Evolutionary conservation across 2,888 invertebrate species (phyloP), one percentile per base, ranked within the genome.

Genomic region (Serripes groenlandicus): DNA sequence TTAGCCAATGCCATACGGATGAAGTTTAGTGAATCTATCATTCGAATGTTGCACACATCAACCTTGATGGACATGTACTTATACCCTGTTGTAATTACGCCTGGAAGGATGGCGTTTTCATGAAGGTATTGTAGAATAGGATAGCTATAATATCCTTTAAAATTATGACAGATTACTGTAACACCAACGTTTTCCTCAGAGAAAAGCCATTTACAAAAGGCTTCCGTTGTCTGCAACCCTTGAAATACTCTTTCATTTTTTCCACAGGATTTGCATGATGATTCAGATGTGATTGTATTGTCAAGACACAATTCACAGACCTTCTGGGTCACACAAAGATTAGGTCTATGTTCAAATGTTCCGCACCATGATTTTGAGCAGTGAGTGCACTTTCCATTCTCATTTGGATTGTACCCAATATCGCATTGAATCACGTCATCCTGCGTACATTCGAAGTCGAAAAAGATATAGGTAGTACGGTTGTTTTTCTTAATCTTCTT

Each of bases 141-240:
- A 54, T 81, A 84, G 37, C 74, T 77, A 49, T 81, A 81, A 66
- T 85, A 87, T 4, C 83, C 80, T 78, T 85, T 80, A 52, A 85
- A 87, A 56, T 85, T 85, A 35, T 85, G 82, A 69, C 82, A 87
- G 5, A 82, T 52, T 11, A 78, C 82, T 18, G 76, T 86, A 15
- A 83, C 74, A 26, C 77, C 78, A 21, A 28, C 28, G 54, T 81
- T 81, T 49, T 78, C 72, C 15, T 78, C 85, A 0, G 87, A 81
- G 72, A 85, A 83, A 23, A 83, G 52, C 83, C 81, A 85, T 70
- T 77, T 58, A 26, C 87, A 83, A 78, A 85, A 87, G 23, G 42
- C 26, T 15, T 76, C 35, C 28, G 56, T 62, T n/a, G 81, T 68
- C 11, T 66, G 3, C 11, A n/a, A n/a, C 5, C 72, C 73, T 58